Base-by-base conservation (phyloP, 2,888 invertebrate genomes). In the Nipponacmea schrenckii region DNA sequence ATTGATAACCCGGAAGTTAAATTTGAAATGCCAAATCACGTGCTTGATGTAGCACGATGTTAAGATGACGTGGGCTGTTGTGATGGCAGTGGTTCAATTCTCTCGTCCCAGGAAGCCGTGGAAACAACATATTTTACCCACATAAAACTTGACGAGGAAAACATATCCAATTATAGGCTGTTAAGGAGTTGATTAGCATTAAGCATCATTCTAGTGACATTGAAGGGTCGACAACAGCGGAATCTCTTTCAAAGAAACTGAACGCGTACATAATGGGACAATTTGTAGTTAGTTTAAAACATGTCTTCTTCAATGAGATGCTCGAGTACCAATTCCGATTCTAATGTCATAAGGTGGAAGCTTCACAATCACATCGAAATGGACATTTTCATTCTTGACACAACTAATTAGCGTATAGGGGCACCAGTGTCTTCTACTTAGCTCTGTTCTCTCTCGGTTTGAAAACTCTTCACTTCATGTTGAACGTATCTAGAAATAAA, bases 121-220 rank as follows among this genome's bases (percentile, higher is more conserved):
- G 24, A 24, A 56, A 56, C 56, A 20, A 20, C 56, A 56, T 20
- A 24, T 56, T 56, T 56, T 56, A 56, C 56, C 56, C 56, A 56
- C 56, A 56, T 56, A 24, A 56, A 24, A 24, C 56, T 56, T 62
- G 62, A 69, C 39, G 63, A 63, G 27, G 68, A 69, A 69, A 69
- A 69, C 68, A 69, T 62, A 69, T 69, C 68, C 68, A 69, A 69
- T 69, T 69, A 69, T 62, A 46, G 68, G 45, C 68, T 69, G 68
- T 69, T 69, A 26, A 26, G 63, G 62, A 39, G 56, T 69, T 69
- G 68, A 69, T 69, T 69, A 63, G 68, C 63, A 45, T 63, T 69
- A 45, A 48, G 63, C 45, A 62, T 62, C 46, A 69, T 27, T 63
- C 63, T 17, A 69, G 68, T 56, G 39, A 39, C 44, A 62, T 44